A percentile compares a stretch with the other conserved stretches of the same genome.
Conservation (phyloP, 1,140 invertebrate genomes). For the Drosophila willistoni region DNA sequence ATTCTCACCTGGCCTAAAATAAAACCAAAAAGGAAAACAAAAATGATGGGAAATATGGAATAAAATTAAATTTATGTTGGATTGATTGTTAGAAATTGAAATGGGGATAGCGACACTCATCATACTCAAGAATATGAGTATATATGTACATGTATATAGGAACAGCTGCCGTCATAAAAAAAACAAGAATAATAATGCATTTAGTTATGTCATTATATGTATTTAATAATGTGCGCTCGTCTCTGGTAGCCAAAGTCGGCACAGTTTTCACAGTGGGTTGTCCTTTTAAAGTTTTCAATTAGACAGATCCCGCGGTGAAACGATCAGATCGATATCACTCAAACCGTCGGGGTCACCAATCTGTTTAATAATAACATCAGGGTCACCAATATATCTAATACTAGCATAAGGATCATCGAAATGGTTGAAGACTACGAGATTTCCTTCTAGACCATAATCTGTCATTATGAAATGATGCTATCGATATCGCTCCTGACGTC, state of each 20-base stretch:
- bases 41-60: not conserved
- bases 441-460: no score
- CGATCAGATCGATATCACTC: no score
- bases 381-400: no score
- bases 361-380: no score
- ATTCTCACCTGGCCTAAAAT: constrained; percentile 64
- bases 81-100: constrained; percentile 57
- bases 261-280: not conserved
- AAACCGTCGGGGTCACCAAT: no score
- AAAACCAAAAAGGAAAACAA: no score
- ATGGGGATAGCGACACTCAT: not conserved
- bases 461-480: no score
- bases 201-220: not conserved
- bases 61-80: constrained; percentile 26
- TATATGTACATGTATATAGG: constrained; percentile 37
- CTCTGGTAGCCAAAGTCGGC: not conserved
- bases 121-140: not conserved
- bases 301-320: no score
- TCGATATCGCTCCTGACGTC: no score
- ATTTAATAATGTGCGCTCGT: not conserved
- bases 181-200: not conserved
- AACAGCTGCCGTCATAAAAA: constrained; percentile 32
- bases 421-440: no score
- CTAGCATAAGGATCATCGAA: no score
- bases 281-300: no score